phyloP scores from a whole-genome alignment of 2,888 invertebrate genomes.

The Platycheirus rosarum region DNA sequence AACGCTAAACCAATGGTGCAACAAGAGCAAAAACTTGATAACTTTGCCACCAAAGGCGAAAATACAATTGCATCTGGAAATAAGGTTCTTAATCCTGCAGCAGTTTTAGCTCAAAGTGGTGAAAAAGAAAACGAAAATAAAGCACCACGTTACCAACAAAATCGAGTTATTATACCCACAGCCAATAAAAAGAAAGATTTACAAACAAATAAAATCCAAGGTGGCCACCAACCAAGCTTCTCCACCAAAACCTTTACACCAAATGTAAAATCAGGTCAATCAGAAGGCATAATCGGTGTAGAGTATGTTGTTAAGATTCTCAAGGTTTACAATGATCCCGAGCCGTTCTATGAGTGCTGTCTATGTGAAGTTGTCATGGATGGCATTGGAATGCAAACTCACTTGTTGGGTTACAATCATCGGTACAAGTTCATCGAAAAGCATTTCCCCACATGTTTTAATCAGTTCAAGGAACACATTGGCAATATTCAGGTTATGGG shows the following conservation, averaged over 20 bases:
- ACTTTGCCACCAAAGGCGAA: not conserved
- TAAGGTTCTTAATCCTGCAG: conserved; percentile 56
- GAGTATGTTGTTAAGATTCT: conserved; percentile 91
- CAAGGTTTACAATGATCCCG: conserved; percentile 85
- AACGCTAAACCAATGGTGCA: not conserved
- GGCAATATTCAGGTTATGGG: conserved; percentile 84
- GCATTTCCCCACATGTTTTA: conserved; percentile 84
- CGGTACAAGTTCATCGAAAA: conserved; percentile 87
- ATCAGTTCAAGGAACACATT: conserved; percentile 85
- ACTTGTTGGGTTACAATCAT: conserved; percentile 90
- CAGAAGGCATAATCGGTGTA: conserved; percentile 85
- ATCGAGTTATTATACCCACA: conserved; percentile 75
- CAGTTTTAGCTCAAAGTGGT: conserved; percentile 42
- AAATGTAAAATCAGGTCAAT: conserved; percentile 54
- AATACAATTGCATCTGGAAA: not conserved
- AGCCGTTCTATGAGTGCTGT: conserved; percentile 89
- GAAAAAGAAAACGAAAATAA: conserved; percentile 9
- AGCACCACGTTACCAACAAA: conserved; percentile 72
- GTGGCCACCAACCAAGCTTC: conserved; percentile 61
- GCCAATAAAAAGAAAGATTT: conserved; percentile 50
- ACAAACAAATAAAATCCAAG: not conserved
- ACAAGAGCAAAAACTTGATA: conserved; percentile 1
- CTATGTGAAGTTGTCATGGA: conserved; percentile 90
- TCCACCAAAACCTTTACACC: conserved; percentile 73
- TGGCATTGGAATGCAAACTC: conserved; percentile 89